These are phyloP conservation scores for Bovichtus variegatus DNA, from an alignment of 2,797 vertebrate species.

Conservation along the genomic window DNA sequence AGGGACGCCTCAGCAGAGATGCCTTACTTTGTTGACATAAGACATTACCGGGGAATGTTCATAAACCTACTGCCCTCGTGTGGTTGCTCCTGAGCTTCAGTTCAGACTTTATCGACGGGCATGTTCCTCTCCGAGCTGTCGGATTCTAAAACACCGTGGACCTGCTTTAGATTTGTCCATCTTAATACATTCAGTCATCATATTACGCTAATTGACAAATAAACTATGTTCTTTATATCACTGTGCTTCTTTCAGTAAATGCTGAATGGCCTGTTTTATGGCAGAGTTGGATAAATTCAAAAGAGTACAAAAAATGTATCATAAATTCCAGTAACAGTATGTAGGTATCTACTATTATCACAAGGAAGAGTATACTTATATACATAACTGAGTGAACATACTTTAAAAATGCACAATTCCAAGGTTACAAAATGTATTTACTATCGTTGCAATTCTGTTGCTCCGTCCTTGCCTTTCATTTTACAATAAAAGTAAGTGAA, in stretches of 20 bases:
- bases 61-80: constrained; percentile 52
- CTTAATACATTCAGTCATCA: neutral
- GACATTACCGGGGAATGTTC: constrained; percentile 22
- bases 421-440: neutral
- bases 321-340: neutral
- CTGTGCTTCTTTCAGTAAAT: fast-evolving
- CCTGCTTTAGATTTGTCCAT: neutral
- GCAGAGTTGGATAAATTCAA: neutral
- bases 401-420: neutral
- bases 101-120: constrained; percentile 41
- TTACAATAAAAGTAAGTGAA: too few species aligned
- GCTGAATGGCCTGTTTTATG: neutral
- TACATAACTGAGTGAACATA: too few species aligned
- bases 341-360: neutral
- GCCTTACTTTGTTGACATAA: constrained; percentile 40
- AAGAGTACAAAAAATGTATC: neutral
- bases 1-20: constrained; percentile 34
- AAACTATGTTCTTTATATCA: neutral
- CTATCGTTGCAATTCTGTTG: neutral
- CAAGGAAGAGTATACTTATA: too few species aligned
- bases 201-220: neutral
- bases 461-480: neutral
- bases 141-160: constrained; percentile 7
- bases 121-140: constrained; percentile 23
- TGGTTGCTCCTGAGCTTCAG: constrained; percentile 37